Percentiles rank a stretch among this genome's conserved stretches.
phyloP scores from a whole-genome alignment of 2,113 vertebrate genomes.

The Motacilla alba region DNA sequence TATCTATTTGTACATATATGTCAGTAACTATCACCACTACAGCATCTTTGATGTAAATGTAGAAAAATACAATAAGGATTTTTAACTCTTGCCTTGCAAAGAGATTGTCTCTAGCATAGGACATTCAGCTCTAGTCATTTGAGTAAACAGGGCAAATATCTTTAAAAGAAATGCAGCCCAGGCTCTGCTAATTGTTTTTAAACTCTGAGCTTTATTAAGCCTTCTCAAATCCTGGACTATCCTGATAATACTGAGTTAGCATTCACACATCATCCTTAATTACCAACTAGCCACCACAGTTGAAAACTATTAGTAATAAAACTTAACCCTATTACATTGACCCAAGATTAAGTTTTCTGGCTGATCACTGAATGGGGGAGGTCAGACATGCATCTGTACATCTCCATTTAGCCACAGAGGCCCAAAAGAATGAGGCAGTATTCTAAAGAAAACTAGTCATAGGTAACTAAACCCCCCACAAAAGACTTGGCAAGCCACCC shows the following conservation, averaged over 20 bases:
- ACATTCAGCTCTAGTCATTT: background rate
- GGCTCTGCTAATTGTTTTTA: background rate
- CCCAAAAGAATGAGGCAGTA: background rate
- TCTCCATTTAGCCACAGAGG: slow-evolving; percentile 32
- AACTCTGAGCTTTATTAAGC: background rate
- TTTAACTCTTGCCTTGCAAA: background rate
- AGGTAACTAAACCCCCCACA: slow-evolving; percentile 18
- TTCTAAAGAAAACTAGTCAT: slow-evolving; percentile 48
- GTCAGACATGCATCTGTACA: background rate
- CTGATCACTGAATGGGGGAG: background rate
- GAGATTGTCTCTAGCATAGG: background rate
- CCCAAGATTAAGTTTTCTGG: slow-evolving; percentile 19
- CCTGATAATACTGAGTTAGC: background rate
- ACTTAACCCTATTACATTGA: background rate
- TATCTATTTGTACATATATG: background rate
- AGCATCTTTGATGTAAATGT: background rate
- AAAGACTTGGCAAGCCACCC: slow-evolving; percentile 19
- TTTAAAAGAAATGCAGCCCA: background rate
- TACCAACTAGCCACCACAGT: background rate
- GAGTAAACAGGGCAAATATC: background rate
- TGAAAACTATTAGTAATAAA: background rate
- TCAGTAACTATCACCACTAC: background rate
- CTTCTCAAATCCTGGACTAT: background rate
- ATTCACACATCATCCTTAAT: background rate
- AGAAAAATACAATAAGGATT: background rate